Evolutionary conservation across 2,113 vertebrate species (phyloP).

Genomic region (Archilochus colubris): DNA sequence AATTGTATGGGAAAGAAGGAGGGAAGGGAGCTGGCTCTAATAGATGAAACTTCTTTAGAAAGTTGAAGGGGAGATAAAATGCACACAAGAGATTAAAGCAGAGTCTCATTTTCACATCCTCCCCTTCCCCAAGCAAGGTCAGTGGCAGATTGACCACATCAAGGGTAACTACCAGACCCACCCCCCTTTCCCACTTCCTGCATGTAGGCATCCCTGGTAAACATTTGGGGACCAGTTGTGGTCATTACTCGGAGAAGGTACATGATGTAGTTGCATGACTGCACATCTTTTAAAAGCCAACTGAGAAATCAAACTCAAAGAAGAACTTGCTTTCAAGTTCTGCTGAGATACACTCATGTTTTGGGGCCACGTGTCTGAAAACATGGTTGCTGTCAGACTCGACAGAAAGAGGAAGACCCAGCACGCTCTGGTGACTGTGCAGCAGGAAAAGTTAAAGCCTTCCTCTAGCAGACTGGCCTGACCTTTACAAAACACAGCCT

Average conservation of each 20-base stretch:
- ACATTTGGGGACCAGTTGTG: slow-evolving; percentile 81
- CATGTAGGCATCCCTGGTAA: slow-evolving; percentile 81
- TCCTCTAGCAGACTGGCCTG: not conserved
- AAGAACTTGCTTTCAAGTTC: slow-evolving; percentile 68
- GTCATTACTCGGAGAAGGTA: slow-evolving; percentile 66
- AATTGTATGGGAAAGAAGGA: slow-evolving; percentile 4
- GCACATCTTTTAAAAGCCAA: slow-evolving; percentile 71
- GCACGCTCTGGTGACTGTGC: not conserved
- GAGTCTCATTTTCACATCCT: slow-evolving; percentile 78
- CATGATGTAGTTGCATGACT: slow-evolving; percentile 70
- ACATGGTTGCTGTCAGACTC: not conserved
- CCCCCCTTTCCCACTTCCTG: slow-evolving; percentile 80
- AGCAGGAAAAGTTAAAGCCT: not conserved
- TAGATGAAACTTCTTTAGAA: slow-evolving; percentile 58
- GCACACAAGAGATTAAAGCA: slow-evolving; percentile 71
- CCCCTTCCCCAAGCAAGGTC: slow-evolving; percentile 79
- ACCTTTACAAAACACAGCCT: slow-evolving; percentile 39
- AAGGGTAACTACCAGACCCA: slow-evolving; percentile 82
- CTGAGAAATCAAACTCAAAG: slow-evolving; percentile 43
- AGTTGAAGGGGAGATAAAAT: slow-evolving; percentile 72
- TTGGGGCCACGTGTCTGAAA: not conserved
- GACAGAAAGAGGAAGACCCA: not conserved
- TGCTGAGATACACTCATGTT: slow-evolving; percentile 6
- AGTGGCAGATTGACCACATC: slow-evolving; percentile 94
- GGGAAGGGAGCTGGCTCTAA: slow-evolving; percentile 40